Evolutionary conservation across 2,113 vertebrate genomes (phyloP), one percentile per base, ranked within the genome.

Genomic region (Xenopus borealis): DNA sequence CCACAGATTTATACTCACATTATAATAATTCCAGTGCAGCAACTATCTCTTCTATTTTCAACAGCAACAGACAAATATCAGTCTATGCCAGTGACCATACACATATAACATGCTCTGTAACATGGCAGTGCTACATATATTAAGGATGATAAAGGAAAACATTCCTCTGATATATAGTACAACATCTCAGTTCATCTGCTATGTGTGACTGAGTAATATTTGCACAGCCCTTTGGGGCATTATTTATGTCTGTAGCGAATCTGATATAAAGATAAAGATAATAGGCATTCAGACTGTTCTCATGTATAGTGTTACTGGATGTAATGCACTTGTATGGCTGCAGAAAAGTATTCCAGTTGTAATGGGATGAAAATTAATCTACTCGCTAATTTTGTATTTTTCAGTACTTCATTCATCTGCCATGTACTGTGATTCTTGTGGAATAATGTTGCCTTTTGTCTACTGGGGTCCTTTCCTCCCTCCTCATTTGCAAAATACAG

Each of bases 361-460:
- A 62, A 75, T 69, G 27, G 57, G 46, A 18, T 69, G 66, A 33
- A 75, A 75, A 68, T 62, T 14, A 69, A 69, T 75, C 66, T 75
- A 69, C 65, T 62, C 45, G 8, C 66, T 75, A 75, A 69, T 69
- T 75, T 40, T 69, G 72, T 20, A 58, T 62, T 69, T 62, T 68
- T 75, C 72, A 75, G 47, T 68, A 68, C 72, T 74, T 69, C 66
- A 75, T 69, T 75, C 66, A 69, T 40, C 18, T 68, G 13, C 40
- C 64, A 62, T 71, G 58, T 69, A 62, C 72, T 40, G 45, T 69
- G 72, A 50, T 27, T 62, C 65, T 50, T 33, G 58, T 69, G 58
- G 72, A 75, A 75, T 75, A 75, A 75, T 69, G 72, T 69, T 75
- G 72, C 69, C 72, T 75, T 62, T 75, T 75, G 72, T 75, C 46